Conservation (phyloP, 2,888 invertebrate species). For the Ariolimax columbianus region DNA sequence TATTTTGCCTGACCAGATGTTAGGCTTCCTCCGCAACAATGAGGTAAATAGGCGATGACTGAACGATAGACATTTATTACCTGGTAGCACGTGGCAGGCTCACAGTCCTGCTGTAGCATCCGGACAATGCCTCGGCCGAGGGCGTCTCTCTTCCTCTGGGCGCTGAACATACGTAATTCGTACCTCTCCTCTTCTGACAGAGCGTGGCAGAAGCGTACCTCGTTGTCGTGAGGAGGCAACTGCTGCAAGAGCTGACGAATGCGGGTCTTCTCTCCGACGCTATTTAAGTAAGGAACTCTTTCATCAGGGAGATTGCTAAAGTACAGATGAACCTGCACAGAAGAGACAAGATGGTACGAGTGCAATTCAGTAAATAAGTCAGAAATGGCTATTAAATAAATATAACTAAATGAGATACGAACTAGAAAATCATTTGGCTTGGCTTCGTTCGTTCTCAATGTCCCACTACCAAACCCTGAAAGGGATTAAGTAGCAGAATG, state of each 20-base stretch:
- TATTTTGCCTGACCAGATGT: too few species aligned
- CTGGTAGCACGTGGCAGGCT: conserved; percentile 85
- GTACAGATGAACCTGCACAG: conserved; percentile 93
- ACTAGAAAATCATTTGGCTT: too few species aligned
- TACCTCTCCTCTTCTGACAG: conserved; percentile 94
- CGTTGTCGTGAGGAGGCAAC: conserved; percentile 98
- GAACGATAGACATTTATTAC: conserved; percentile 80
- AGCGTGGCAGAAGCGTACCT: conserved; percentile 95
- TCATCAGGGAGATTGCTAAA: conserved; percentile 97
- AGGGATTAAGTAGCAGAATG: too few species aligned
- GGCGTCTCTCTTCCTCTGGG: conserved; percentile 95
- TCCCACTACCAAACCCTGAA: too few species aligned
- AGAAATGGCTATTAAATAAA: too few species aligned
- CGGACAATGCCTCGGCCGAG: conserved; percentile 94
- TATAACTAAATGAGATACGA: too few species aligned
- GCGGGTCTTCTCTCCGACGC: conserved; percentile 87
- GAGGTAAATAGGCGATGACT: neutral
- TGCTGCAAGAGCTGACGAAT: conserved; percentile 96
- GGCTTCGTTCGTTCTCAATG: too few species aligned
- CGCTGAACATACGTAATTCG: conserved; percentile 93
- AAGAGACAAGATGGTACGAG: too few species aligned
- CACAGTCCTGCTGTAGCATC: conserved; percentile 83
- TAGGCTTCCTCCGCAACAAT: too few species aligned
- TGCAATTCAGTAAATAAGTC: too few species aligned
- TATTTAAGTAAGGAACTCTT: conserved; percentile 98